Base-by-base conservation (phyloP, 2,113 vertebrate species). In the Ailurus styani region DNA sequence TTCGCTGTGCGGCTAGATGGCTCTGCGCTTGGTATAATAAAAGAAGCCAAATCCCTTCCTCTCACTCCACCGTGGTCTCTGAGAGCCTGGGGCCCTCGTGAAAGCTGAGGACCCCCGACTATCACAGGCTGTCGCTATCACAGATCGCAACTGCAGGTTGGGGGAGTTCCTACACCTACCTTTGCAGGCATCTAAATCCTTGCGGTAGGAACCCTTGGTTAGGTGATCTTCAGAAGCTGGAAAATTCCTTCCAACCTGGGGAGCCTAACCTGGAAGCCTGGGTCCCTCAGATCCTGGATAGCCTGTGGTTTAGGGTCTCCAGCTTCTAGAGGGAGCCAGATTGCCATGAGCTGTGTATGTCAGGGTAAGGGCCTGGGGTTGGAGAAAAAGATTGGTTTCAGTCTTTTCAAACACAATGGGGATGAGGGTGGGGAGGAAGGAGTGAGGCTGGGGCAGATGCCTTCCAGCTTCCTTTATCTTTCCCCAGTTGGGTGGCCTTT, bases 401-500 rank as follows among this genome's bases (percentile, higher is more conserved):
- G 8, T 52, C 25, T 90, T 77, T 87, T 83, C 18, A 12, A 27
- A 62, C 25, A 72, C 47, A 77, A n/a, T 72, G 77, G 79, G 60
- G 6, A 13, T 31, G 45, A 9, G 4, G 10, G 15, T 1, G 7
- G 55, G 6, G 55, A n/a, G 55, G 66, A 66, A 52, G 34, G 37
- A 72, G 37, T 57, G 82, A 31, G 0, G 6, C 21, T 50, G 57
- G 7, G 37, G 40, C 54, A 86, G 37, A n/a, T 52, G 37, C 50
- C 57, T 78, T 50, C 57, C n/a, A 54, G 78, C 11, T 60, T 37
- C 45, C 29, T 68, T 78, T 91, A 79, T 91, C 96, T 68, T 95
- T 83, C 82, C 78, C 6, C 97, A 99, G 99, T 54, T 99, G 99
- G 99, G 99, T 99, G 93, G 99, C 99, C 62, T 99, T 99, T 13